Evolutionary conservation across 2,113 vertebrate species (phyloP).

Genomic region (Chamaetylas fuelleborni): DNA sequence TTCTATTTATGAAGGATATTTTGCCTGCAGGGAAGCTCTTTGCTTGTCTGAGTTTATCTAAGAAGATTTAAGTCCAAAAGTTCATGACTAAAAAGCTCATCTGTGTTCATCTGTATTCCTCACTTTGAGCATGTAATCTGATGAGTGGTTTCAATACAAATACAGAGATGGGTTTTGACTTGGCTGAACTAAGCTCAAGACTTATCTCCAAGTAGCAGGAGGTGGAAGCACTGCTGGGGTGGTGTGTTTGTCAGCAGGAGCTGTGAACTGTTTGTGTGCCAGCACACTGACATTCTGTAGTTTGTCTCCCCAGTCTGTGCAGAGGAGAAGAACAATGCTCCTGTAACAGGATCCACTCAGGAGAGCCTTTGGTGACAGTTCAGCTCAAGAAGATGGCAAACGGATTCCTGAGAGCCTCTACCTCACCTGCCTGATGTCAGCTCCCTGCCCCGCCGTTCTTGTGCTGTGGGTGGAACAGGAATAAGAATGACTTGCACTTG

Average conservation of each 20-base stretch:
- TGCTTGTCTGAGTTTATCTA: conserved; percentile 45
- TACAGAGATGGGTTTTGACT: not conserved
- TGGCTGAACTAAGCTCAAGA: conserved; percentile 28
- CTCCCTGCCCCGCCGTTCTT: fast-evolving
- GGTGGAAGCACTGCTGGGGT: not conserved
- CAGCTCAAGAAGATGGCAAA: not conserved
- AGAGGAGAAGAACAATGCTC: not conserved
- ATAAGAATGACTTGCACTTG: fast-evolving
- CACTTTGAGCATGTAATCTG: conserved; percentile 14
- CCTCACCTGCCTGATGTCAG: fast-evolving
- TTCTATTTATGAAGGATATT: not conserved
- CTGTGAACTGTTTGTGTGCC: not conserved
- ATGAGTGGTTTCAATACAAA: not conserved
- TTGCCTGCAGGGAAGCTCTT: conserved; percentile 7
- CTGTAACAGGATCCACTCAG: not conserved
- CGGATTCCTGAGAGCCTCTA: not conserved
- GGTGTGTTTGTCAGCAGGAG: not conserved
- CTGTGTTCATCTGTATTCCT: conserved; percentile 27
- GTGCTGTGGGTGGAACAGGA: fast-evolving
- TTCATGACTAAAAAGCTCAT: conserved; percentile 25
- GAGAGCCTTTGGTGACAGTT: not conserved
- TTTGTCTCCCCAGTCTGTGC: fast-evolving
- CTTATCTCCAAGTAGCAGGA: conserved; percentile 6
- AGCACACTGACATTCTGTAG: not conserved
- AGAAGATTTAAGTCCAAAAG: conserved; percentile 48